Evolutionary conservation across 2,797 vertebrate species (phyloP).

Genomic region (Novumbra hubbsi): DNA sequence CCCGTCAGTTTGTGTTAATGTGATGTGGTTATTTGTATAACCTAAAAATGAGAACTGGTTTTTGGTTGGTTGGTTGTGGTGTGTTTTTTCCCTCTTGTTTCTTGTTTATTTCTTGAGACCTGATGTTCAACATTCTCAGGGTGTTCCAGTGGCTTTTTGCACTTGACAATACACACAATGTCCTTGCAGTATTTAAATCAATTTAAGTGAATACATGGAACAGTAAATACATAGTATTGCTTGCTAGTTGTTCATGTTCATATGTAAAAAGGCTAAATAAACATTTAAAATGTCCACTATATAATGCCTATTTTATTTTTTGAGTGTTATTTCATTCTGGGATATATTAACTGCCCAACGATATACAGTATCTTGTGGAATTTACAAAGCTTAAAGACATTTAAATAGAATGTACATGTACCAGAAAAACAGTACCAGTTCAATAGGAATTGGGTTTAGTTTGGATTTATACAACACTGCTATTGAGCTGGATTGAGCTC

Average conservation of each 20-base stretch:
- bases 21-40: background rate
- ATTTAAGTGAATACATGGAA: slow-evolving; percentile 14
- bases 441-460: slow-evolving; percentile 20
- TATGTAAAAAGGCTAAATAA: slow-evolving; percentile 12
- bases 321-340: background rate
- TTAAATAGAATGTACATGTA: background rate
- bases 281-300: slow-evolving; percentile 14
- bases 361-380: background rate
- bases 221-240: background rate
- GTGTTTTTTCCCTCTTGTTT: background rate
- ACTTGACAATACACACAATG: slow-evolving; percentile 25
- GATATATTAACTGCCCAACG: background rate
- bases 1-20: slow-evolving; percentile 1
- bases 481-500: too few relatives aligned
- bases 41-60: background rate
- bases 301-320: too few relatives aligned
- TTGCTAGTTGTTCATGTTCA: slow-evolving; percentile 22
- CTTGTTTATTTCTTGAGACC: slow-evolving; percentile 14
- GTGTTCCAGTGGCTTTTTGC: slow-evolving; percentile 21
- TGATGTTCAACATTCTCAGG: background rate
- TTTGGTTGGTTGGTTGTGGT: background rate
- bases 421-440: slow-evolving; percentile 1
- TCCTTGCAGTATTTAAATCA: slow-evolving; percentile 8
- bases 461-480: slow-evolving; percentile 15
- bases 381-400: background rate